phyloP scores from a whole-genome alignment of 1,140 invertebrate genomes.

The Meloidogyne exigua region DNA sequence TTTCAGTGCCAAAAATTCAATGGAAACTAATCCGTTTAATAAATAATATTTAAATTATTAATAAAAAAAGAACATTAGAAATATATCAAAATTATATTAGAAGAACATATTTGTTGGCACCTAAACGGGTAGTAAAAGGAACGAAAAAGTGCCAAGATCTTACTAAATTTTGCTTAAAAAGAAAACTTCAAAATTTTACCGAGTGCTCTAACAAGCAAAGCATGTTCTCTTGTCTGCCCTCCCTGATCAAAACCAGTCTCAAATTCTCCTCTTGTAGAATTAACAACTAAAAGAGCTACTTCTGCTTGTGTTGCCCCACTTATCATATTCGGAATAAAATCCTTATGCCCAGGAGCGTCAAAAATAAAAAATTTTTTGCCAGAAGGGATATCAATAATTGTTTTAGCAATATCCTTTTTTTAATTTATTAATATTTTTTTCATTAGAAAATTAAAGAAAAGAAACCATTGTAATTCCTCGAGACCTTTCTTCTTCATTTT shows the following conservation, averaged over 20 bases:
- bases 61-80: too few relatives aligned
- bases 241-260: slow-evolving; percentile 96
- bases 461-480: slow-evolving; percentile 32
- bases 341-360: slow-evolving; percentile 90
- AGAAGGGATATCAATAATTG: slow-evolving; percentile 72
- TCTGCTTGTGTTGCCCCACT: slow-evolving; percentile 91
- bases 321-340: slow-evolving; percentile 99
- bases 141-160: too few relatives aligned
- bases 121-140: too few relatives aligned
- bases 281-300: slow-evolving; percentile 89
- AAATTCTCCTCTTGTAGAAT: slow-evolving; percentile 90
- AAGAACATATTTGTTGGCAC: too few relatives aligned
- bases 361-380: slow-evolving; percentile 78
- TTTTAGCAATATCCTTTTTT: slow-evolving; percentile 90
- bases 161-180: too few relatives aligned
- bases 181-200: slow-evolving; percentile 67
- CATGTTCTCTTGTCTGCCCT: slow-evolving; percentile 95
- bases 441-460: slow-evolving; percentile 30
- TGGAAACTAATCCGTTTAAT: too few relatives aligned
- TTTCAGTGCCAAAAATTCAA: too few relatives aligned
- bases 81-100: too few relatives aligned
- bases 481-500: slow-evolving; percentile 88
- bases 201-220: slow-evolving; percentile 83
- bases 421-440: slow-evolving; percentile 70
- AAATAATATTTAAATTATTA: too few relatives aligned